phyloP scores from a whole-genome alignment of 2,888 invertebrate genomes.

The Eutolmus rufibarbis region DNA sequence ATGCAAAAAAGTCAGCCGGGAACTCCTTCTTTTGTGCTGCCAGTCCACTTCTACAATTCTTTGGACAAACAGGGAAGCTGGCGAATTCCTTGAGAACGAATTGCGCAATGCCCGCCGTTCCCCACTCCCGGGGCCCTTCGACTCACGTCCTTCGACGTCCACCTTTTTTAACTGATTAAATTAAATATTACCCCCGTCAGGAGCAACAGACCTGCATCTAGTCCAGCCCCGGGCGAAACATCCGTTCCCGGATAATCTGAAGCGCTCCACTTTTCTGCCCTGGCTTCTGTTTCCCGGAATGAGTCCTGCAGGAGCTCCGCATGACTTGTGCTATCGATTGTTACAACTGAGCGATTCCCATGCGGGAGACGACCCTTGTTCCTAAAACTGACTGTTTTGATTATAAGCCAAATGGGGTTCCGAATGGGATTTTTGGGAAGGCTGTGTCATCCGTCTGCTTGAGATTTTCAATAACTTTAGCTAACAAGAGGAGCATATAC shows the following conservation, averaged over 20 bases:
- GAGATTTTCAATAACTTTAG: background rate
- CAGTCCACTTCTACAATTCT: slow-evolving; percentile 5
- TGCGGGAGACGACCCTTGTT: background rate
- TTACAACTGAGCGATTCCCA: slow-evolving; percentile 38
- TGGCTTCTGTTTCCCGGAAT: background rate
- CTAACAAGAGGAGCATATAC: background rate
- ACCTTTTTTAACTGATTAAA: slow-evolving; percentile 10
- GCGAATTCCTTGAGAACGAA: slow-evolving; percentile 1
- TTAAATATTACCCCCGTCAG: background rate
- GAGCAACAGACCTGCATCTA: slow-evolving; percentile 11
- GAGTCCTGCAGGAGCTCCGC: background rate
- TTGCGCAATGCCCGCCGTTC: background rate
- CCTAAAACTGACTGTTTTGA: slow-evolving; percentile 33
- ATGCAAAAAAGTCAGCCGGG: slow-evolving; percentile 16
- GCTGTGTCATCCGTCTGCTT: background rate
- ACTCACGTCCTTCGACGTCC: background rate
- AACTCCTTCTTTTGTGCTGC: slow-evolving; percentile 2
- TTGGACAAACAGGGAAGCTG: slow-evolving; percentile 10
- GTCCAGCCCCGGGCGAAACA: background rate
- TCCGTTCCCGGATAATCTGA: background rate
- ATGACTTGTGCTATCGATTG: slow-evolving; percentile 37
- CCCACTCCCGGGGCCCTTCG: background rate
- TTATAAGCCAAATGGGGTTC: slow-evolving; percentile 40
- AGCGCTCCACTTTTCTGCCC: background rate
- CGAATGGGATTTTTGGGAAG: background rate